Evolutionary conservation across 2,797 vertebrate genomes (phyloP).

Genomic region (Gephyroberyx darwinii): DNA sequence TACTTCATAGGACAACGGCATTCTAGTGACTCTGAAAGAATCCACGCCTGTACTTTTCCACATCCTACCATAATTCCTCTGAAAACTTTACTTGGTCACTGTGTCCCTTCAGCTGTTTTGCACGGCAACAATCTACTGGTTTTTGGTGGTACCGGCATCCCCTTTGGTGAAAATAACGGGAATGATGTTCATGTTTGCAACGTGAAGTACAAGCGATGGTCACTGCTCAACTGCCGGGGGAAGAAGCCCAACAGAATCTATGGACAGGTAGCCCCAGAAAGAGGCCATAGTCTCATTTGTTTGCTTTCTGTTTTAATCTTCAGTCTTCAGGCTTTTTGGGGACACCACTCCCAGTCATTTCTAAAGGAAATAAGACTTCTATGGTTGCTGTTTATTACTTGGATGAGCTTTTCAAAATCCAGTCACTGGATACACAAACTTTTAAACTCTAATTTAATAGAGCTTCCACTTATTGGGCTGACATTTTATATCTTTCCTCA

Average conservation of each 20-base stretch:
- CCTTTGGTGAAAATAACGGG: slow-evolving; percentile 97
- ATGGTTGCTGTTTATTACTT: too few relatives aligned
- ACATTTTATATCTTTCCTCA: slow-evolving; percentile 9
- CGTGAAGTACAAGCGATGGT: slow-evolving; percentile 96
- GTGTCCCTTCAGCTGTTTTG: slow-evolving; percentile 85
- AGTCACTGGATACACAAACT: neutral
- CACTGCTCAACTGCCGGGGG: slow-evolving; percentile 93
- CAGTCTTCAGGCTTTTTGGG: too few relatives aligned
- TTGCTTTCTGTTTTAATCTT: too few relatives aligned
- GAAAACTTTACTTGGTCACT: neutral
- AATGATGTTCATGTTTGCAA: slow-evolving; percentile 98
- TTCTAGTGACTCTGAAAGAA: neutral
- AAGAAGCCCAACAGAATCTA: slow-evolving; percentile 98
- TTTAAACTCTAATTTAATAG: neutral
- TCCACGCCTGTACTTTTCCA: neutral
- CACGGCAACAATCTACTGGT: slow-evolving; percentile 98
- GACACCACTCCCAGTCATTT: neutral
- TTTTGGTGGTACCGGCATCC: slow-evolving; percentile 97
- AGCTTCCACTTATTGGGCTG: neutral
- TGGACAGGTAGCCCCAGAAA: slow-evolving; percentile 87
- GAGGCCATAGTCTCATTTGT: too few relatives aligned
- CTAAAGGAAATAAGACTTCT: too few relatives aligned
- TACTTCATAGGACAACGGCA: neutral
- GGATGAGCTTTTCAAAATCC: too few relatives aligned
- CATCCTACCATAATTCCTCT: too few relatives aligned